Evolutionary conservation across 2,888 invertebrate species (phyloP).

Genomic region (Acanthococcus lagerstroemiae): DNA sequence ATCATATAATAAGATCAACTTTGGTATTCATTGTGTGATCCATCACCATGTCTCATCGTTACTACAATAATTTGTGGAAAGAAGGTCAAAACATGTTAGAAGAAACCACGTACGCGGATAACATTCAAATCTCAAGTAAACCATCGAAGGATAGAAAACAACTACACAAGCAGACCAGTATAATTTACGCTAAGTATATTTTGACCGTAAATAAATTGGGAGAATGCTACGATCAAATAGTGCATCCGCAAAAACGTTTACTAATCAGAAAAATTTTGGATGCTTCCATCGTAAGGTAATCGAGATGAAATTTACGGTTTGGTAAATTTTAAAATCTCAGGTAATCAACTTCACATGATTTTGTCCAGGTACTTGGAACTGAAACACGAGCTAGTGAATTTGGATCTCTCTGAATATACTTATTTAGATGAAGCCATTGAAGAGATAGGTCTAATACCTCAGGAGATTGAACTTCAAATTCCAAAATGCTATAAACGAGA

Average conservation of each 20-base stretch:
- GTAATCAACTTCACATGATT: background rate
- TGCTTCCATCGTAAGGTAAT: conserved; percentile 59
- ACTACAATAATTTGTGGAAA: conserved; percentile 59
- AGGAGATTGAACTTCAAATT: conserved; percentile 42
- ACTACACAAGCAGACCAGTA: conserved; percentile 48
- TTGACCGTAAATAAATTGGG: conserved; percentile 62
- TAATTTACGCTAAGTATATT: conserved; percentile 73
- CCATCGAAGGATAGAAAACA: conserved; percentile 42
- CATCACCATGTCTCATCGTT: conserved; percentile 59
- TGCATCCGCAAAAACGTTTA: conserved; percentile 84
- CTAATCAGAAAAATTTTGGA: conserved; percentile 66
- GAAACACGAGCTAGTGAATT: conserved; percentile 75
- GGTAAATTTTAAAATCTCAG: background rate
- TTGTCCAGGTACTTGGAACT: conserved; percentile 57
- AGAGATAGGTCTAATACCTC: conserved; percentile 29
- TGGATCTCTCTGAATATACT: conserved; percentile 74
- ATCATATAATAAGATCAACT: no score
- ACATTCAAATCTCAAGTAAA: conserved; percentile 47
- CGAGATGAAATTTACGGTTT: background rate
- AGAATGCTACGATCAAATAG: conserved; percentile 75
- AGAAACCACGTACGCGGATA: conserved; percentile 53
- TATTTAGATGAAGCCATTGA: conserved; percentile 62
- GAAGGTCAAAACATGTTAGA: conserved; percentile 49
- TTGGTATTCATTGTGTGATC: no score
- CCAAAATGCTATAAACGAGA: conserved; percentile 53